phyloP scores from a whole-genome alignment of 2,113 vertebrate genomes.

The Leptobrachium leishanense region DNA sequence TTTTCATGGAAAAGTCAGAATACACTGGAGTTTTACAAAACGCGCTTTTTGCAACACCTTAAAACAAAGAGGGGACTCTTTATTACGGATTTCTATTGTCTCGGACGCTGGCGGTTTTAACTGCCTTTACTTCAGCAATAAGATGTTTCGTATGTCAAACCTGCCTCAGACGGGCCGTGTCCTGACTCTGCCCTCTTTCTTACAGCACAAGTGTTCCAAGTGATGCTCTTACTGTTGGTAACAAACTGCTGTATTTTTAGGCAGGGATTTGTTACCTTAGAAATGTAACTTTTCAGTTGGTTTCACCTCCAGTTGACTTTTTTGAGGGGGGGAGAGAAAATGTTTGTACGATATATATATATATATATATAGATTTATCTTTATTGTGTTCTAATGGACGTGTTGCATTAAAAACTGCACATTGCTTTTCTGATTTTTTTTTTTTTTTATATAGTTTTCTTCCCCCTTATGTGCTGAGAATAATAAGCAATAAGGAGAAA shows the following conservation, averaged over 20 bases:
- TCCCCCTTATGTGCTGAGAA: not conserved
- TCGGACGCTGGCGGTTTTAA: not conserved
- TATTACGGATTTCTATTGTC: not conserved
- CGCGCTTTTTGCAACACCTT: no score
- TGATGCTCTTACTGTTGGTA: not conserved
- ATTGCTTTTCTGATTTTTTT: no score
- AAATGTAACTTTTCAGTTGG: not conserved
- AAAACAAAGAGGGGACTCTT: no score
- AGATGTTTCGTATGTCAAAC: not conserved
- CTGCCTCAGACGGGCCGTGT: not conserved
- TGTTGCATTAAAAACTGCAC: not conserved
- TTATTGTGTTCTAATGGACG: not conserved
- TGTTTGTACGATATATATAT: constrained; percentile 5
- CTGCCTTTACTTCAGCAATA: constrained; percentile 10
- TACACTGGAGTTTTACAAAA: no score
- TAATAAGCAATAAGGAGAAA: constrained; percentile 25
- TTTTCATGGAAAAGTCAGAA: no score
- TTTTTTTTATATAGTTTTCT: not conserved
- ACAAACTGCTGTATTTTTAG: not conserved
- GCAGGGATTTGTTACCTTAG: not conserved
- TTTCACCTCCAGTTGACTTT: not conserved
- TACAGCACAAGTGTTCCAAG: not conserved
- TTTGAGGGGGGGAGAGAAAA: not conserved
- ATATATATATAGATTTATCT: not conserved
- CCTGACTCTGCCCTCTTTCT: constrained; percentile 13